Conservation (phyloP, 2,888 invertebrate species). For the Habrosyne pyritoides region DNA sequence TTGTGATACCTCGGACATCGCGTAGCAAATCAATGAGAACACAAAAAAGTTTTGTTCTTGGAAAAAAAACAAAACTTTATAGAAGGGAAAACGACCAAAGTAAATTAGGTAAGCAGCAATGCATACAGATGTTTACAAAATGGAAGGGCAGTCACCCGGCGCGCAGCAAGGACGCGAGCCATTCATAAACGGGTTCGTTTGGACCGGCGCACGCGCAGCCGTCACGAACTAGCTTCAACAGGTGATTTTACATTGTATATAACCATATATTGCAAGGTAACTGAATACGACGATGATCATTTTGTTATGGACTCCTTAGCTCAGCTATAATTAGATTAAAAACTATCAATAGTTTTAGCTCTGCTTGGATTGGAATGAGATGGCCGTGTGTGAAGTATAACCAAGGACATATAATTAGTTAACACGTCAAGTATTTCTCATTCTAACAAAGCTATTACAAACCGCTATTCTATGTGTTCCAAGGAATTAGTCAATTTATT, state of each 20-base stretch:
- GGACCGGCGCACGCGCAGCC: slow-evolving; percentile 15
- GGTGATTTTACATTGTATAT: background rate
- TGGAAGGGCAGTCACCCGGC: slow-evolving; percentile 44
- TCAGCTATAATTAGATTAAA: too few relatives aligned
- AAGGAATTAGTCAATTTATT: slow-evolving; percentile 10
- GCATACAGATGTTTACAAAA: slow-evolving; percentile 25
- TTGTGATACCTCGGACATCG: too few relatives aligned
- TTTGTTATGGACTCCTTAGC: too few relatives aligned
- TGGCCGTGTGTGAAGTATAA: too few relatives aligned
- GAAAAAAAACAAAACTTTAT: slow-evolving; percentile 10
- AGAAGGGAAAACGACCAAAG: background rate
- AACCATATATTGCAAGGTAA: too few relatives aligned
- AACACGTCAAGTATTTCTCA: background rate
- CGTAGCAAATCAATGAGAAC: too few relatives aligned
- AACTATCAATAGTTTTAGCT: too few relatives aligned
- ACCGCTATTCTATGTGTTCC: background rate
- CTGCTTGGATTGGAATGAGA: too few relatives aligned
- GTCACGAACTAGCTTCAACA: background rate
- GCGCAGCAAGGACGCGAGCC: slow-evolving; percentile 51
- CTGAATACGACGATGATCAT: too few relatives aligned
- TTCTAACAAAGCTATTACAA: background rate
- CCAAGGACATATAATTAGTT: too few relatives aligned
- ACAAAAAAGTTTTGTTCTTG: slow-evolving; percentile 18
- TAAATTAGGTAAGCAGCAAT: background rate
- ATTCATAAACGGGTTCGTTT: slow-evolving; percentile 50